phyloP scores from a whole-genome alignment of 2,113 vertebrate species.

The Tychaedon coryphoeus region DNA sequence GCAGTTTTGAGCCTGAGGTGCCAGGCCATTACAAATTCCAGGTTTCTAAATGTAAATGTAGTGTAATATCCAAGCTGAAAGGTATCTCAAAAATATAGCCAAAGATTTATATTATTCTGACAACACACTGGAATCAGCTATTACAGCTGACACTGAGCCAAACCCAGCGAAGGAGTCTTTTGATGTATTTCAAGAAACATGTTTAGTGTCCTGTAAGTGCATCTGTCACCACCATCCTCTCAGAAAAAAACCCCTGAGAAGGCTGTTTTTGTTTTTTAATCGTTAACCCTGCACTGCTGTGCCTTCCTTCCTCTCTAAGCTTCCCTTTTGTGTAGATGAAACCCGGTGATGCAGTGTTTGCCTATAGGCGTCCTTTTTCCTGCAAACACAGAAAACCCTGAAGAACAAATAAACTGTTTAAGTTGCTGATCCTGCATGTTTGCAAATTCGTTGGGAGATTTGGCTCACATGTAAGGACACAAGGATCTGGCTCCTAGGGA shows the following conservation, averaged over 20 bases:
- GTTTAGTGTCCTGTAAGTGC: background rate
- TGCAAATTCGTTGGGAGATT: conserved; percentile 45
- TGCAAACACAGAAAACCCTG: conserved; percentile 1
- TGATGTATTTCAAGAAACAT: conserved; percentile 27
- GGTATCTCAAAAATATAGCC: background rate
- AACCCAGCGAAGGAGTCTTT: background rate
- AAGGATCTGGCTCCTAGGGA: conserved; percentile 15
- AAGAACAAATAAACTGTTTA: conserved; percentile 53
- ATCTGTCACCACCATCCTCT: background rate
- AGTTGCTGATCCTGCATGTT: conserved; percentile 52
- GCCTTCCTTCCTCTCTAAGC: conserved; percentile 64
- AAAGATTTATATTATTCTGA: background rate
- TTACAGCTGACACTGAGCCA: background rate
- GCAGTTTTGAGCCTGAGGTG: background rate
- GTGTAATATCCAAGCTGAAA: background rate
- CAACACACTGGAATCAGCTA: background rate
- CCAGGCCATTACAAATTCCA: background rate
- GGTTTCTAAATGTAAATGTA: background rate
- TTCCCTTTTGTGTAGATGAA: conserved; percentile 62
- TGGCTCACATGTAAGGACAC: conserved; percentile 40
- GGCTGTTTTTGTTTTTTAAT: conserved; percentile 21
- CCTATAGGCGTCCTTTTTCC: conserved; percentile 46
- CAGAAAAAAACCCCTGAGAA: background rate
- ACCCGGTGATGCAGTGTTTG: conserved; percentile 39
- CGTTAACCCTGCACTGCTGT: background rate